Conservation (phyloP, 2,888 invertebrate species). For the Cephus pygmeus region DNA sequence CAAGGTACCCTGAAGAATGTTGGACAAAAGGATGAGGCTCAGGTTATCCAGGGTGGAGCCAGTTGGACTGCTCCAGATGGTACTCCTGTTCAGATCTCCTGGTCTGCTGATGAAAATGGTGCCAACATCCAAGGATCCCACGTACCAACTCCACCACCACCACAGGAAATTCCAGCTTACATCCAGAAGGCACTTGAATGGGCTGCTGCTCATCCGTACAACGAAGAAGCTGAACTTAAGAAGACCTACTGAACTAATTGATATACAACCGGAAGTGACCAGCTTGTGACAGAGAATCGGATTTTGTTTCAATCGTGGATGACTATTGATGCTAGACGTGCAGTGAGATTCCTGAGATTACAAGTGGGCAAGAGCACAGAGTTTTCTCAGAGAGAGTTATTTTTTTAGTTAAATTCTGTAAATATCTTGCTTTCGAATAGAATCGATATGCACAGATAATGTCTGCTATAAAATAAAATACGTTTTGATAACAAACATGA, state of each 20-base stretch:
- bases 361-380: not conserved
- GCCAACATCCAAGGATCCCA: not conserved
- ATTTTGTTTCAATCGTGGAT: not conserved
- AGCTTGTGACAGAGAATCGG: not conserved
- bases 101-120: not conserved
- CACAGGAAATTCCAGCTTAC: not conserved
- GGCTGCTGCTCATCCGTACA: constrained; percentile 51
- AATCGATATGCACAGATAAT: not conserved
- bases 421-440: not conserved
- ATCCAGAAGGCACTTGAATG: constrained; percentile 41
- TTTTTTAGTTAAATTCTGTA: not conserved
- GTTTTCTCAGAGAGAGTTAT: not conserved
- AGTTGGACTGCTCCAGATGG: not conserved
- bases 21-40: not conserved
- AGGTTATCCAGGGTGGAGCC: not conserved
- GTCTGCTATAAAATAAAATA: not conserved
- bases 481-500: not conserved
- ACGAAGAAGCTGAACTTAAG: constrained; percentile 26
- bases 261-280: not conserved
- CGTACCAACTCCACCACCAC: not conserved
- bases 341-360: not conserved
- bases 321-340: not conserved
- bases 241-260: constrained; percentile 1
- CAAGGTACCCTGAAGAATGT: not conserved
- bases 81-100: not conserved